A percentile compares a stretch with the other conserved stretches of the same genome.
Evolutionary conservation across 2,113 vertebrate species (phyloP).

Genomic region (Stegastes partitus): DNA sequence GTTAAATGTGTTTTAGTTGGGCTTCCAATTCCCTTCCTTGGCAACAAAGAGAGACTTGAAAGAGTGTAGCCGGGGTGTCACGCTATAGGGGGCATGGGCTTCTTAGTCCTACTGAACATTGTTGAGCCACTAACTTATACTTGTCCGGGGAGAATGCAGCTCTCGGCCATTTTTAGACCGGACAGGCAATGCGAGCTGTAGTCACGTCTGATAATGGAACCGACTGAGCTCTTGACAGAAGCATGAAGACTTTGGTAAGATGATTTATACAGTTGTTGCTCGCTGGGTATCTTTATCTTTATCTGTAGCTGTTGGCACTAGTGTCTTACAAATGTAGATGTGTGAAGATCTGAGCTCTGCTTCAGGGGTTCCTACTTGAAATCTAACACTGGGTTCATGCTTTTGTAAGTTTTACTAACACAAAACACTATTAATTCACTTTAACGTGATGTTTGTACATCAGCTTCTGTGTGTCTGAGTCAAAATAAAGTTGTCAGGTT

Average conservation of each 20-base stretch:
- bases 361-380: background rate
- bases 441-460: background rate
- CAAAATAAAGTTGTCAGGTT: slow-evolving; percentile 10
- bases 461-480: slow-evolving; percentile 4
- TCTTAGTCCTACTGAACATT: slow-evolving; percentile 70
- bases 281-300: background rate
- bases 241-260: slow-evolving; percentile 66
- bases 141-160: slow-evolving; percentile 74
- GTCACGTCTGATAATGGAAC: slow-evolving; percentile 74
- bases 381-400: background rate
- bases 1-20: slow-evolving; percentile 9
- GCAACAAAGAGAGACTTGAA: slow-evolving; percentile 4
- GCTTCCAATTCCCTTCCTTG: background rate
- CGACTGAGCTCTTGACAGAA: slow-evolving; percentile 48
- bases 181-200: slow-evolving; percentile 63
- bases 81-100: slow-evolving; percentile 58
- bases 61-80: slow-evolving; percentile 58
- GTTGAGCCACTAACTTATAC: slow-evolving; percentile 73
- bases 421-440: background rate
- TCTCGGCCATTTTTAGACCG: slow-evolving; percentile 76
- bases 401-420: background rate
- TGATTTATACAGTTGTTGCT: slow-evolving; percentile 29
- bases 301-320: slow-evolving; percentile 5
- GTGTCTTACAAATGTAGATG: background rate
- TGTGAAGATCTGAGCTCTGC: slow-evolving; percentile 5